phyloP scores from a whole-genome alignment of 2,888 invertebrate species.

The Caenorhabditis macrosperma region DNA sequence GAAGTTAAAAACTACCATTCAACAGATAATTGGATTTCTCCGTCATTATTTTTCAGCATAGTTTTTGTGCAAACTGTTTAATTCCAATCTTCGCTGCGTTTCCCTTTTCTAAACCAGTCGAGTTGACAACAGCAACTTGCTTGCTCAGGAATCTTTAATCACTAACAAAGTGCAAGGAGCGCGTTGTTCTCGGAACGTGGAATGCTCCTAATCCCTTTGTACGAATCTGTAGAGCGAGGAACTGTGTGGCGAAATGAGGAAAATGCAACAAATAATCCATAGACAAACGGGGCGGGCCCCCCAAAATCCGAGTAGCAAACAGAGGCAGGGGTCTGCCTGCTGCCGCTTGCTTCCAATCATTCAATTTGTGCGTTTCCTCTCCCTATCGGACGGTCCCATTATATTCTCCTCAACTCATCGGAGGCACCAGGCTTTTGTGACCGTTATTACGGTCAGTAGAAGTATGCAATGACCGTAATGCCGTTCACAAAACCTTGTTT shows the following conservation, averaged over 20 bases:
- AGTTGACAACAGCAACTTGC: slow-evolving; percentile 14
- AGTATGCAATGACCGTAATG: slow-evolving; percentile 59
- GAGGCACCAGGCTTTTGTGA: slow-evolving; percentile 51
- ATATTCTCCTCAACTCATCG: background rate
- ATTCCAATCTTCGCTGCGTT: too few species aligned
- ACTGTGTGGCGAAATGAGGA: slow-evolving; percentile 45
- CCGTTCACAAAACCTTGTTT: slow-evolving; percentile 63
- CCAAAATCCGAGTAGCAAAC: slow-evolving; percentile 60
- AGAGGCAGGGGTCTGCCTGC: slow-evolving; percentile 21
- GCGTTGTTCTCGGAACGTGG: slow-evolving; percentile 35
- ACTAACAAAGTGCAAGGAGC: slow-evolving; percentile 51
- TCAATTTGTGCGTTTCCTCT: slow-evolving; percentile 5
- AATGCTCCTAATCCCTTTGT: slow-evolving; percentile 59
- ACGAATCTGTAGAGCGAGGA: slow-evolving; percentile 45
- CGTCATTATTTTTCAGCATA: too few species aligned
- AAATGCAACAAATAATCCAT: slow-evolving; percentile 59
- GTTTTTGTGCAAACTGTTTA: too few species aligned
- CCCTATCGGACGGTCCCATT: background rate
- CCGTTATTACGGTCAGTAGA: slow-evolving; percentile 64
- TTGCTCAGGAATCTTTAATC: slow-evolving; percentile 32
- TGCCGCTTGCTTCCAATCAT: slow-evolving; percentile 40
- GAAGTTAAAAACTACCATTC: too few species aligned
- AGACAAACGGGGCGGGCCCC: slow-evolving; percentile 48
- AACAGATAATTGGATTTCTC: too few species aligned
- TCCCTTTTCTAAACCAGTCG: slow-evolving; percentile 9